Evolutionary conservation across 2,797 vertebrate species (phyloP), one percentile per base, ranked within the genome.

Genomic region (Salmo trutta): DNA sequence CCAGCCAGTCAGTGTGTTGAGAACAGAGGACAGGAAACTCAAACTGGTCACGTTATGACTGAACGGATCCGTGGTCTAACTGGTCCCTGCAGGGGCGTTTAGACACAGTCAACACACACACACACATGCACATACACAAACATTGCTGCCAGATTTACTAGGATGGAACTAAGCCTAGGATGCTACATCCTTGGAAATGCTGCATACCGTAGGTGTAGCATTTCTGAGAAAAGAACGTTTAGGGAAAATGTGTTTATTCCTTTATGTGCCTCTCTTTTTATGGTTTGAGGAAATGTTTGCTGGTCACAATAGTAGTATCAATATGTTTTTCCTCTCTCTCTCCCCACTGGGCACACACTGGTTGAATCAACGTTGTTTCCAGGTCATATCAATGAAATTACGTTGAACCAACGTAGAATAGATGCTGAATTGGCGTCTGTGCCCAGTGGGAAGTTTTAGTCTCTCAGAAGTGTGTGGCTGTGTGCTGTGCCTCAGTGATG

Each of bases 11-110:
- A 8, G 21, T 72, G 47, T 15, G 47, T 15, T 47, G n/a, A 27
- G 10, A 54, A 31, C 73, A 85, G 41, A 89, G 56, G 12, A 69
- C 66, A 68, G 66, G 31, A 19, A 69, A 36, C 33, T 86, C 89
- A 90, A 89, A 89, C 91, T 92, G 88, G 89, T 91, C 91, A 90
- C 81, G 77, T 87, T 85, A 88, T 87, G 91, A 91, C 77, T 91
- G 89, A 91, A 89, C 52, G 81, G 86, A 83, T 86, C 86, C 85
- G 84, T 89, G 88, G 90, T 90, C 89, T 93, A 93, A 93, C 91
- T 93, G 89, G 87, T 89, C 86, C 74, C 83, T 84, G 84, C 82
- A 83, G 90, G 88, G 87, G 82, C 81, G 78, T 87, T 87, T 90
- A 87, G 86, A 89, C 86, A 84, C 87, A 84, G 84, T 87, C 81